A percentile compares a stretch with the other conserved stretches of the same genome.
Conservation (phyloP, 2,888 invertebrate genomes). For the Philereme vetulata region DNA sequence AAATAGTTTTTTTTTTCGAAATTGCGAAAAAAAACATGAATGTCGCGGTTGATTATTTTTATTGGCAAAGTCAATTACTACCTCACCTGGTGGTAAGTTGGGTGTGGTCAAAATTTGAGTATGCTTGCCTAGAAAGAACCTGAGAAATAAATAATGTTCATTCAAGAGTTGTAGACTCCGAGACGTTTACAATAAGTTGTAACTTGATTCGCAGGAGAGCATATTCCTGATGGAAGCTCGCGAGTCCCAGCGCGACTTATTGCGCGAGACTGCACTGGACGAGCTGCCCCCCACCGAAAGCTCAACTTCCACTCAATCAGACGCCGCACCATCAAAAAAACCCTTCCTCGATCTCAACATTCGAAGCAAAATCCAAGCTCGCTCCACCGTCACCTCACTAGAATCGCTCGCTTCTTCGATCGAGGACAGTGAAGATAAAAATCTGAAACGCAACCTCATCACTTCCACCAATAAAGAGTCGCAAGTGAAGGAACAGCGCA, state of each 20-base stretch:
- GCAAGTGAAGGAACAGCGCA: constrained; percentile 65
- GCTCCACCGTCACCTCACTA: constrained; percentile 83
- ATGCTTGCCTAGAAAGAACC: too few species aligned
- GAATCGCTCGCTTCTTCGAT: constrained; percentile 78
- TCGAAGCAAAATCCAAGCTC: constrained; percentile 51
- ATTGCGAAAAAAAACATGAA: too few species aligned
- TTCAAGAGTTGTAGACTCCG: too few species aligned
- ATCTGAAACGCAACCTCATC: constrained; percentile 61
- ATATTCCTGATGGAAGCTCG: constrained; percentile 92
- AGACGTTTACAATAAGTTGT: too few species aligned
- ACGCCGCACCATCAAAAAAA: constrained; percentile 23
- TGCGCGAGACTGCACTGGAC: constrained; percentile 66
- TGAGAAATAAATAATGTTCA: too few species aligned
- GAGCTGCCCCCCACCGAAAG: constrained; percentile 43
- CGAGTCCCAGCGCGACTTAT: constrained; percentile 87
- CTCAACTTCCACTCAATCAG: constrained; percentile 31
- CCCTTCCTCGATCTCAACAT: constrained; percentile 61
- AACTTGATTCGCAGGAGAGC: constrained; percentile 85
- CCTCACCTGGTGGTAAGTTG: too few species aligned
- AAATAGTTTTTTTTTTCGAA: too few species aligned
- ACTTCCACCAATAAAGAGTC: constrained; percentile 59
- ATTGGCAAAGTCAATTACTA: too few species aligned
- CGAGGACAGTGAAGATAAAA: constrained; percentile 53
- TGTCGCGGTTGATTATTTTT: too few species aligned
- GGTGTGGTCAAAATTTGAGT: too few species aligned